phyloP scores from a whole-genome alignment of 2,888 invertebrate genomes.

The Macaria liturata region DNA sequence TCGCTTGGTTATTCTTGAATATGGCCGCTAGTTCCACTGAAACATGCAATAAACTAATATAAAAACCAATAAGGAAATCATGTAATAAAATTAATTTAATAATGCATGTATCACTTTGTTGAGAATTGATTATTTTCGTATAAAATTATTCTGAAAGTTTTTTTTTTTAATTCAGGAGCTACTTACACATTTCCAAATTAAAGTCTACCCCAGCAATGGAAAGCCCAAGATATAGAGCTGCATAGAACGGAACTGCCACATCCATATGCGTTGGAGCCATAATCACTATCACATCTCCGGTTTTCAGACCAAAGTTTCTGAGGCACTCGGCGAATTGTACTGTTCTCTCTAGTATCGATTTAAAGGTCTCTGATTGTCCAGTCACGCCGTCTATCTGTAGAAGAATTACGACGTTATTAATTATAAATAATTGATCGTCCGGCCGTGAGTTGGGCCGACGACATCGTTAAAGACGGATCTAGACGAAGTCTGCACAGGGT shows the following conservation, averaged over 20 bases:
- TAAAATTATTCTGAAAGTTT: too few relatives aligned
- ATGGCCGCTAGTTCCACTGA: background rate
- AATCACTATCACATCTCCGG: slow-evolving; percentile 68
- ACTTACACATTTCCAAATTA: slow-evolving; percentile 54
- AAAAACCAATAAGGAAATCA: background rate
- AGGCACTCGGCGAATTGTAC: slow-evolving; percentile 62
- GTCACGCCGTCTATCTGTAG: slow-evolving; percentile 54
- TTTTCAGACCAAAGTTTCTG: slow-evolving; percentile 54
- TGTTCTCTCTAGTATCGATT: slow-evolving; percentile 51
- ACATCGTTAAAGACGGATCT: too few relatives aligned
- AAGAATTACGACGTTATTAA: background rate
- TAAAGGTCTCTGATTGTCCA: slow-evolving; percentile 59
- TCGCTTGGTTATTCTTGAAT: too few relatives aligned
- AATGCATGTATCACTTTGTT: too few relatives aligned
- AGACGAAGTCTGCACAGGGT: too few relatives aligned
- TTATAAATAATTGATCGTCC: too few relatives aligned
- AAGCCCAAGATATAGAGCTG: slow-evolving; percentile 68
- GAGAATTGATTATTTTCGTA: too few relatives aligned
- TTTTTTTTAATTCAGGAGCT: too few relatives aligned
- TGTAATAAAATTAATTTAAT: too few relatives aligned
- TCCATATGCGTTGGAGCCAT: slow-evolving; percentile 73
- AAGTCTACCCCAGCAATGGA: slow-evolving; percentile 52
- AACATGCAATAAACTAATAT: background rate
- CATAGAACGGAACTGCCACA: slow-evolving; percentile 67
- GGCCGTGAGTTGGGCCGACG: too few relatives aligned